Base-by-base conservation (phyloP, 1,140 invertebrate species). In the Sycophaga agraensis region DNA sequence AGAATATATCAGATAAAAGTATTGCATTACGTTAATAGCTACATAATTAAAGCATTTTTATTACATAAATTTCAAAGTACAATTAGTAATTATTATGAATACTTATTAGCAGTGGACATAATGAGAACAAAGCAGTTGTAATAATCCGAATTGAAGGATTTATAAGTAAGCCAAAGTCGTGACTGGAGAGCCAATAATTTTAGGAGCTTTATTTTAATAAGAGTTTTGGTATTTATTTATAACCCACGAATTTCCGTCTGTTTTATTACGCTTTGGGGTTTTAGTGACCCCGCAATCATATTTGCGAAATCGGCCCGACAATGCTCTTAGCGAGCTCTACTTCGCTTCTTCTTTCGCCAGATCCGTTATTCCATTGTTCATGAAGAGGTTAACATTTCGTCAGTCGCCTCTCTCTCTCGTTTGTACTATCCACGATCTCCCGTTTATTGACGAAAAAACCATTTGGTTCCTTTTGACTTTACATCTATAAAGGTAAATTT, bases 331-430 rank as follows among this genome's bases (percentile, higher is more conserved):
- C 7, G 11, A 9, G 7, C 21, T 14, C 31, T 31, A 17, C 11
- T n/a, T 3, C 11, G 11, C 16, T 31, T 45, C 2, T 21, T 19
- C 16, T n/a, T 28, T 8, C 21, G 14, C n/a, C 17, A 34, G 7
- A 9, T 12, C n/a, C 35, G 8, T 31, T 31, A 45, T 46, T 24
- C 40, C 17, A 45, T 56, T 56, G 42, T 56, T 56, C 21, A 19
- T n/a, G 16, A 24, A 39, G n/a, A 31, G 7, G 0, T 16, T 3
- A 24, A 17, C 22, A 3, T 39, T 48, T 24, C 54, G 12, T 35
- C 40, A n/a, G n/a, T 24, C 40, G 17, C 22, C 21, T 17, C 9
- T 6, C 22, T 17, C 2, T 54, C 22, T 54, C 8, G 8, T n/a
- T n/a, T n/a, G n/a, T n/a, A n/a, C n/a, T n/a, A n/a, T n/a, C n/a